Percentiles rank a stretch among this genome's conserved stretches.
These are phyloP conservation scores for Patella pellucida DNA, from an alignment of 2,888 invertebrate species.

Conservation along the genomic window DNA sequence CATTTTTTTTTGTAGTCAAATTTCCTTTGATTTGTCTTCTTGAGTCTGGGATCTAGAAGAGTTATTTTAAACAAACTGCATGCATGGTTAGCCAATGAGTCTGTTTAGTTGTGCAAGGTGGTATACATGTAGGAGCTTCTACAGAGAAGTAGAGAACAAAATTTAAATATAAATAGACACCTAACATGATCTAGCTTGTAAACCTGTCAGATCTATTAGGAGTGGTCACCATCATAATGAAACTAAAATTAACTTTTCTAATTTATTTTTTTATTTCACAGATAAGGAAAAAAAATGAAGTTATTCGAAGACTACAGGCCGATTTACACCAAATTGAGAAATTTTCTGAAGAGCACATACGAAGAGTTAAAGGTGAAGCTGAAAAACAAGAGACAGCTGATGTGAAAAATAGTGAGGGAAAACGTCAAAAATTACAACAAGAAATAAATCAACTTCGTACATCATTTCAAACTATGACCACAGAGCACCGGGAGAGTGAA, in stretches of 20 bases:
- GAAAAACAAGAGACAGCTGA: slow-evolving; percentile 70
- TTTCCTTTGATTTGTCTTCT: too few relatives aligned
- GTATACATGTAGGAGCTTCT: too few relatives aligned
- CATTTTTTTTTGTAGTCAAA: too few relatives aligned
- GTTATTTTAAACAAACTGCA: too few relatives aligned
- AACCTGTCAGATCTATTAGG: too few relatives aligned
- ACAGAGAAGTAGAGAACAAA: too few relatives aligned
- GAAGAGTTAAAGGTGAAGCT: slow-evolving; percentile 67
- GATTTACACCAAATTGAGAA: slow-evolving; percentile 70
- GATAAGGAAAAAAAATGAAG: slow-evolving; percentile 69
- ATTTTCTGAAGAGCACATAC: slow-evolving; percentile 68
- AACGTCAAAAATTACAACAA: slow-evolving; percentile 61
- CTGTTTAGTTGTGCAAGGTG: too few relatives aligned
- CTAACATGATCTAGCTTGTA: too few relatives aligned
- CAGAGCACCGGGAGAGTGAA: slow-evolving; percentile 68
- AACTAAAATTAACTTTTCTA: not conserved
- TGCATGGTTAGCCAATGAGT: too few relatives aligned
- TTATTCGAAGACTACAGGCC: slow-evolving; percentile 66
- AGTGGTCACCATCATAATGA: too few relatives aligned
- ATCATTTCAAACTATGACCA: slow-evolving; percentile 61
- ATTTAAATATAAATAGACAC: too few relatives aligned
- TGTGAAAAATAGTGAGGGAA: slow-evolving; percentile 69
- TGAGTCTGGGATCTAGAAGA: too few relatives aligned
- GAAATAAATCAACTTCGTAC: slow-evolving; percentile 64
- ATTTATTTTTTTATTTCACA: slow-evolving; percentile 36